Conservation (phyloP, 2,888 invertebrate species). For the Strigamia crassipes region DNA sequence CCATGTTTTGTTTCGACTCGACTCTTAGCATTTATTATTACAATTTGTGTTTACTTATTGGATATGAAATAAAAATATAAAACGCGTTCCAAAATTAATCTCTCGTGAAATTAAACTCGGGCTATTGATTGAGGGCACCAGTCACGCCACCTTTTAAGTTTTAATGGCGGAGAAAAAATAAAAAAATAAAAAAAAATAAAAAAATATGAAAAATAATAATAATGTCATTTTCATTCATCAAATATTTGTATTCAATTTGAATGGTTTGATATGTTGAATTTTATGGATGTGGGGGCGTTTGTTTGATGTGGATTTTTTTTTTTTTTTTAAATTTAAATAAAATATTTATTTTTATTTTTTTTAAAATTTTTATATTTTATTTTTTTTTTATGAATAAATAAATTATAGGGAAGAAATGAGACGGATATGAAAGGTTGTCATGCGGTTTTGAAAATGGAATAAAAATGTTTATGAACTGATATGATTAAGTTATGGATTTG, state of each 20-base stretch:
- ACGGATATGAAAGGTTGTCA: too few relatives aligned
- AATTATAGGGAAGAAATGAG: too few relatives aligned
- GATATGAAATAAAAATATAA: not conserved
- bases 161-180: not conserved
- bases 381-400: too few relatives aligned
- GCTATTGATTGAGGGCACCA: conserved; percentile 1
- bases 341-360: too few relatives aligned
- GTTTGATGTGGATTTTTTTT: not conserved
- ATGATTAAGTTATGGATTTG: too few relatives aligned
- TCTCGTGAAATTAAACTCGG: conserved; percentile 23
- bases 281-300: not conserved
- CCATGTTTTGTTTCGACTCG: not conserved
- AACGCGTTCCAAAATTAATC: not conserved
- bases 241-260: conserved; percentile 27
- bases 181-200: too few relatives aligned
- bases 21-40: not conserved
- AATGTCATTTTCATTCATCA: conserved; percentile 26
- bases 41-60: not conserved
- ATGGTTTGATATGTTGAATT: not conserved
- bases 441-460: too few relatives aligned
- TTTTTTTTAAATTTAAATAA: not conserved
- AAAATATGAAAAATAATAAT: not conserved
- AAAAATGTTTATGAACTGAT: too few relatives aligned
- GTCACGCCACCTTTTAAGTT: conserved; percentile 4
- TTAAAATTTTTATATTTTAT: too few relatives aligned